Base-by-base conservation (phyloP, 53 echinoderm and acorn worm genomes). In the Hippasteria phrygiana region DNA sequence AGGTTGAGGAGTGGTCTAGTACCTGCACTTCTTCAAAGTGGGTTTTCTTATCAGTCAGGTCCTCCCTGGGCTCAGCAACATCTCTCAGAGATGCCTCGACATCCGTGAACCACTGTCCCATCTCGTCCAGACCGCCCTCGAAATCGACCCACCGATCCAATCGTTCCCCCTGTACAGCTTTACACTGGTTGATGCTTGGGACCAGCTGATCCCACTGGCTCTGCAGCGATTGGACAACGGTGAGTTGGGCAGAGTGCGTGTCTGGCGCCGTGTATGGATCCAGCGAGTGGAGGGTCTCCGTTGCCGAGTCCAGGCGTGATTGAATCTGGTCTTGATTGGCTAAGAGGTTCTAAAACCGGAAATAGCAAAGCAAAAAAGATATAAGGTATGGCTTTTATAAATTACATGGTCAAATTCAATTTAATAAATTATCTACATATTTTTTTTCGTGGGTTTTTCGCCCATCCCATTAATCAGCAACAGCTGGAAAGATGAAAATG, bases 1-100 rank as follows among this genome's bases (percentile, higher is more conserved):
- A 59, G 8, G 59, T 59, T 56, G 12, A 24, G 26, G 26, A 1
- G 26, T 24, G 56, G n/a, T 5, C 35, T 34, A 14, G 73, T 88
- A 93, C 93, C 93, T 93, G 66, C 28, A 87, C 88, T 36, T 87
- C 71, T 78, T 87, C 81, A 43, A 89, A 81, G 27, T 87, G 88
- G 5, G 63, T 33, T 29, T 39, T 66, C 76, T 94, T 94, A 16
- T 64, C 55, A 51, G 79, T 16, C 2, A 92, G 72, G 33, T 80
- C 81, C 71, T 89, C 80, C 40, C 73, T 86, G 2, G 90, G 76
- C 72, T 92, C 87, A 54, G 90, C 65, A 18, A 87, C 87, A 28
- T 78, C 74, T 37, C 87, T 87, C 36, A 92, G 54, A 29, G 80
- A 46, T 4, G 47, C 42, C 46, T 94, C 92, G 6, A 64, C 90